Percentiles rank a stretch among this genome's conserved stretches.
Conservation (phyloP, 2,113 vertebrate genomes). For the Telmatochromis brachygnathus region DNA sequence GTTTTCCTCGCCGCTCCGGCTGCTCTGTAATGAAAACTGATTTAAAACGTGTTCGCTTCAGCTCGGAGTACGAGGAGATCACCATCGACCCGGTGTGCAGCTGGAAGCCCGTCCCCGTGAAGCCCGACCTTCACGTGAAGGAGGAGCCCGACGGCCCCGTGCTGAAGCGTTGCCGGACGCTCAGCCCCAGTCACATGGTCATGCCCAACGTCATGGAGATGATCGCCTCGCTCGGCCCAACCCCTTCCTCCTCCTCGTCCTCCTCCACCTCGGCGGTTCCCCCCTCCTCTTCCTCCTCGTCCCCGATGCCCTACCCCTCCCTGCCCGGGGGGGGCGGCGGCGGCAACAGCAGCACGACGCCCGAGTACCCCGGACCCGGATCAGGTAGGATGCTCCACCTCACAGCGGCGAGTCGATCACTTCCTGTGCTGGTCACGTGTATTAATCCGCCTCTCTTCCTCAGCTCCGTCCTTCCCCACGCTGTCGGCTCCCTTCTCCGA, state of each 20-base stretch:
- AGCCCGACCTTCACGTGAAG: conserved; percentile 85
- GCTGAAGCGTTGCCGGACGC: conserved; percentile 84
- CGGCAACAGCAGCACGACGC: conserved; percentile 12
- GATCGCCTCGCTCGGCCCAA: conserved; percentile 84
- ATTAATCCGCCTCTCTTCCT: not conserved
- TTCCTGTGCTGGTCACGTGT: not conserved
- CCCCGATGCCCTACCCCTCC: conserved; percentile 65
- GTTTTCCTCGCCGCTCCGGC: not conserved
- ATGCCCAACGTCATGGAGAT: conserved; percentile 94
- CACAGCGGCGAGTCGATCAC: not conserved
- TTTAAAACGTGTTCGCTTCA: conserved; percentile 13
- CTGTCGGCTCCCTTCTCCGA: conserved; percentile 74
- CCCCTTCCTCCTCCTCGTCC: conserved; percentile 63
- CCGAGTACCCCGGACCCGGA: conserved; percentile 67
- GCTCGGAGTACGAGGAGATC: conserved; percentile 91
- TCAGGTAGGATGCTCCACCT: conserved; percentile 59
- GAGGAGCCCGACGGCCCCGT: conserved; percentile 84
- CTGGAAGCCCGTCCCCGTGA: conserved; percentile 90
- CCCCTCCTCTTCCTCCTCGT: conserved; percentile 67
- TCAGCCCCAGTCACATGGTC: conserved; percentile 88
- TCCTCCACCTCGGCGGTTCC: conserved; percentile 68
- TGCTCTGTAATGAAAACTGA: not conserved
- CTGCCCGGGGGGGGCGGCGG: conserved; percentile 51
- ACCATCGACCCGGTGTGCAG: conserved; percentile 90
- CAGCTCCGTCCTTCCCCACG: conserved; percentile 77